A percentile compares a stretch with the other conserved stretches of the same genome.
These are phyloP conservation scores for Xestia sexstrigata DNA, from an alignment of 2,888 invertebrate species.

Conservation along the genomic window DNA sequence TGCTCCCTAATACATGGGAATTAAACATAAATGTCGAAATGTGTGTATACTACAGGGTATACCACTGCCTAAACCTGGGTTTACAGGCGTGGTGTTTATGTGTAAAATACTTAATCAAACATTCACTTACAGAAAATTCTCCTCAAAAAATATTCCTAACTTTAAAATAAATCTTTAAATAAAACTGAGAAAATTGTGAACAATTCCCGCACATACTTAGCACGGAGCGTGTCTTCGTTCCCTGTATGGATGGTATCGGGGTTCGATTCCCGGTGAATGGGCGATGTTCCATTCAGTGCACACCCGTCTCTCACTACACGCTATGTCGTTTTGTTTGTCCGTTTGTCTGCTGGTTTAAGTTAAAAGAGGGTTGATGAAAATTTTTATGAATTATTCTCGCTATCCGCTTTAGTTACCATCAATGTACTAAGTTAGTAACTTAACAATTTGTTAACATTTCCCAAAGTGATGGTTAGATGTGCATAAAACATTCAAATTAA, in stretches of 20 bases:
- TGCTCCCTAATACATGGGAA: too few species aligned
- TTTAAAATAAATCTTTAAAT: conserved; percentile 59
- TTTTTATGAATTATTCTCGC: neutral
- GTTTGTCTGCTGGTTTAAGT: conserved; percentile 63
- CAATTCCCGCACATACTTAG: conserved; percentile 65
- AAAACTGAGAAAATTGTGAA: conserved; percentile 56
- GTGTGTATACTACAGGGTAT: too few species aligned
- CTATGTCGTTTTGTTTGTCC: conserved; percentile 71
- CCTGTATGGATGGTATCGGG: conserved; percentile 77
- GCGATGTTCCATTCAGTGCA: conserved; percentile 78
- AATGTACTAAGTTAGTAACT: too few species aligned
- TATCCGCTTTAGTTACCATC: too few species aligned
- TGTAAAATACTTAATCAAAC: neutral
- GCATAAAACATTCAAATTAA: too few species aligned
- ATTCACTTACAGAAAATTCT: conserved; percentile 13
- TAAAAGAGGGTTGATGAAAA: conserved; percentile 23
- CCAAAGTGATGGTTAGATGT: too few species aligned
- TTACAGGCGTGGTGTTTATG: neutral
- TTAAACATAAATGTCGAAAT: too few species aligned
- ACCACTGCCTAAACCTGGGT: neutral
- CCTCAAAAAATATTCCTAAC: conserved; percentile 26
- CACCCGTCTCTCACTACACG: conserved; percentile 70
- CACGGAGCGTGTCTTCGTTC: conserved; percentile 67
- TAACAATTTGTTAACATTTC: too few species aligned
- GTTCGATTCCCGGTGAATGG: conserved; percentile 78